Evolutionary conservation across 2,113 vertebrate genomes (phyloP).

Genomic region (Antennarius striatus): DNA sequence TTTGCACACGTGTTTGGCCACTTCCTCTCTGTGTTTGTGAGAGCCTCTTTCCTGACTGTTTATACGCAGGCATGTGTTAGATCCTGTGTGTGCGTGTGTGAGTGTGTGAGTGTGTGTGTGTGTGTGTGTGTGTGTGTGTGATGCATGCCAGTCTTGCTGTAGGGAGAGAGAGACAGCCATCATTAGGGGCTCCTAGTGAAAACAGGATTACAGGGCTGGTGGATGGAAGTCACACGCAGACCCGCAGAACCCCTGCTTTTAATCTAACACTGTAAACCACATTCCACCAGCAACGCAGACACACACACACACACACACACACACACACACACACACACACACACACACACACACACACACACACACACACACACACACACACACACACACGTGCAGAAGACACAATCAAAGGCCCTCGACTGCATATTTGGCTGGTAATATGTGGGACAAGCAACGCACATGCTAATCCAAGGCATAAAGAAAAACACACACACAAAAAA

Average conservation of each 20-base stretch:
- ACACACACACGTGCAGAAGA: not conserved
- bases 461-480: not conserved
- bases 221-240: constrained; percentile 65
- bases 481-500: not conserved
- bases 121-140: constrained; percentile 30
- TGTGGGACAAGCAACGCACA: not conserved
- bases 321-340: constrained; percentile 9
- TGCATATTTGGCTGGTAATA: not conserved
- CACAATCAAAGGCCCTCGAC: not conserved
- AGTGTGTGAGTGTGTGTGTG: constrained; percentile 31
- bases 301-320: constrained; percentile 26
- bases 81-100: constrained; percentile 23
- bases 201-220: constrained; percentile 66
- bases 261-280: constrained; percentile 58
- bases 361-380: too few relatives aligned
- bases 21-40: constrained; percentile 20
- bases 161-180: constrained; percentile 48
- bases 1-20: constrained; percentile 18
- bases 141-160: constrained; percentile 39
- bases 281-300: constrained; percentile 43
- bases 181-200: constrained; percentile 63
- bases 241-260: constrained; percentile 49
- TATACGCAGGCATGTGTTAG: constrained; percentile 46
- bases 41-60: constrained; percentile 34
- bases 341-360: too few relatives aligned